Evolutionary conservation across 2,888 invertebrate genomes (phyloP).

Genomic region (Nephrotoma flavescens): DNA sequence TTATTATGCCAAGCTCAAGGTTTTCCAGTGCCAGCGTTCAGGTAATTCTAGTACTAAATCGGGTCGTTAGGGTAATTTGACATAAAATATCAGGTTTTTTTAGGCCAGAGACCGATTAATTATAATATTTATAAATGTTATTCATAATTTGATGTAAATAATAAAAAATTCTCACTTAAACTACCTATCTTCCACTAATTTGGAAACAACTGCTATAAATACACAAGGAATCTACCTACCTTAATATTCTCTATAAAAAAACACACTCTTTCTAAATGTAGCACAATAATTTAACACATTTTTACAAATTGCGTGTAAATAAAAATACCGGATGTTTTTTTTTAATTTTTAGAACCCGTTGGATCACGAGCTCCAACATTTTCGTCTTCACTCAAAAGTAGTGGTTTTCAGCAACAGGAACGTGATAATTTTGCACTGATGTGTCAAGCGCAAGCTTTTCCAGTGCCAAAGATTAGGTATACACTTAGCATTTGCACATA

Average conservation of each 20-base stretch:
- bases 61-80: too few relatives aligned
- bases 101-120: too few relatives aligned
- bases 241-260: not conserved
- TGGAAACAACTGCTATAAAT: not conserved
- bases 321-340: not conserved
- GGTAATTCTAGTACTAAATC: conserved; percentile 30
- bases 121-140: too few relatives aligned
- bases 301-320: not conserved
- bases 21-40: conserved; percentile 53
- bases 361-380: conserved; percentile 44
- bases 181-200: not conserved
- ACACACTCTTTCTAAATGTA: not conserved
- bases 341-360: conserved; percentile 35
- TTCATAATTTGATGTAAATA: not conserved
- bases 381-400: conserved; percentile 42
- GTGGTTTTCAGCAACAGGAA: conserved; percentile 33
- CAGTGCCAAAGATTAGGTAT: conserved; percentile 3
- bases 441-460: conserved; percentile 47
- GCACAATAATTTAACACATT: not conserved
- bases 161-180: not conserved
- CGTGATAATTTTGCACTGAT: conserved; percentile 40
- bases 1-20: conserved; percentile 53
- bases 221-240: not conserved
- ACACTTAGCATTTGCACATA: not conserved
- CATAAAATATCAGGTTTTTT: too few relatives aligned